phyloP scores from a whole-genome alignment of 2,113 vertebrate genomes.

The Rhabdornis inornatus region DNA sequence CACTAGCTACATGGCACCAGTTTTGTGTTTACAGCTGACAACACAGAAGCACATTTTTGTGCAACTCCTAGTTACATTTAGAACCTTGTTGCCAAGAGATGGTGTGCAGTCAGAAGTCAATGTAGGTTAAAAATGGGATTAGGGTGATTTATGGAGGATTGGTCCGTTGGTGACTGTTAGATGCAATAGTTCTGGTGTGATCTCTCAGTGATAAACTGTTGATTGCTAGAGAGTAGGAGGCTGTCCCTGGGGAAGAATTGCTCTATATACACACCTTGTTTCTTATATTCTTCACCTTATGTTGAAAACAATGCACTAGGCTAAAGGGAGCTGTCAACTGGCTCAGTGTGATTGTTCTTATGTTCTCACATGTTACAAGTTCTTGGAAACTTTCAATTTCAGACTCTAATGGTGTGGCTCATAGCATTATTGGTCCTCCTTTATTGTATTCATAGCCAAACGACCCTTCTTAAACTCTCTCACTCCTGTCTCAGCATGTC shows the following conservation, averaged over 20 bases:
- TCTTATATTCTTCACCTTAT: not conserved
- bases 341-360: not conserved
- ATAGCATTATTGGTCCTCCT: not conserved
- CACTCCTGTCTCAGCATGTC: not conserved
- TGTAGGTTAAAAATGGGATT: not conserved
- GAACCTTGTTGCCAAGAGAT: not conserved
- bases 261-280: not conserved
- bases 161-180: not conserved
- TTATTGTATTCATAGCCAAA: not conserved
- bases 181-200: not conserved
- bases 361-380: not conserved
- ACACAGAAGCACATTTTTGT: not conserved
- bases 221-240: not conserved
- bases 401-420: not conserved
- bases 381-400: conserved; percentile 5
- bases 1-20: not conserved
- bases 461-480: not conserved
- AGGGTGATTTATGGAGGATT: not conserved
- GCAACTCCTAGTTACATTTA: not conserved
- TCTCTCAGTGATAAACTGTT: not conserved
- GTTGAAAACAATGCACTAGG: not conserved
- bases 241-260: not conserved
- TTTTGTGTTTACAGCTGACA: not conserved
- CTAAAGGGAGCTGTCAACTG: conserved; percentile 1
- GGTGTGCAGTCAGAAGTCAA: not conserved